Conservation (phyloP, 2,113 vertebrate species). For the Tricholaema leucomelas region DNA sequence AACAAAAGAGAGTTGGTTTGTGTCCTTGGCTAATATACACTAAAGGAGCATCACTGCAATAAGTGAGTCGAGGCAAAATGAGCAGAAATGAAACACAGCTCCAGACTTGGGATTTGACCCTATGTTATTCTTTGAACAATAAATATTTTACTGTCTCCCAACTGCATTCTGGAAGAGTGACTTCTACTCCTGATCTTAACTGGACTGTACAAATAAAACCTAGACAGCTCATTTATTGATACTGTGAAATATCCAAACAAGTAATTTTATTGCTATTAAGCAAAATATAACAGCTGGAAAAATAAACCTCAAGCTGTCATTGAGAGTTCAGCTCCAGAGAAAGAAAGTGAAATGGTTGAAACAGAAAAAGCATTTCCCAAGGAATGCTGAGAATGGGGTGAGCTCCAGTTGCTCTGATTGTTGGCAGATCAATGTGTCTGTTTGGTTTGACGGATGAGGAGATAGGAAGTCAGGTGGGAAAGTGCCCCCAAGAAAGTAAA, state of each 20-base stretch:
- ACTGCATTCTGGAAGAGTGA: not conserved
- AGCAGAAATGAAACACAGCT: not conserved
- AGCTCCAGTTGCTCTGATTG: not conserved
- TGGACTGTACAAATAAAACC: constrained; percentile 46
- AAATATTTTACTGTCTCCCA: constrained; percentile 22
- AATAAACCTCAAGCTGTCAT: constrained; percentile 49
- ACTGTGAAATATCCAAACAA: constrained; percentile 54
- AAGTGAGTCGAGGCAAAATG: not conserved
- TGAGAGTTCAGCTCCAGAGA: constrained; percentile 24
- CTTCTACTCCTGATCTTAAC: constrained; percentile 12
- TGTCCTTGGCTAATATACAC: not conserved
- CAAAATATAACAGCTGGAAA: constrained; percentile 64
- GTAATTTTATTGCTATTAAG: constrained; percentile 54
- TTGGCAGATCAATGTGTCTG: not conserved
- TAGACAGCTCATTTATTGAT: constrained; percentile 56
- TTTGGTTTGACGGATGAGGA: not conserved
- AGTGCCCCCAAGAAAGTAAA: constrained; percentile 9
- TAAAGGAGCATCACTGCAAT: not conserved
- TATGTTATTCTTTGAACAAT: not conserved
- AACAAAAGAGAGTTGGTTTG: not conserved
- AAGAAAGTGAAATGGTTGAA: constrained; percentile 21
- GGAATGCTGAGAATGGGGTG: not conserved
- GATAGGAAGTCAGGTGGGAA: constrained; percentile 42
- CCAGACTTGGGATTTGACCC: not conserved
- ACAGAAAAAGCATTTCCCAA: not conserved